Conservation (phyloP, 2,113 vertebrate species). For the Bungarus multicinctus region DNA sequence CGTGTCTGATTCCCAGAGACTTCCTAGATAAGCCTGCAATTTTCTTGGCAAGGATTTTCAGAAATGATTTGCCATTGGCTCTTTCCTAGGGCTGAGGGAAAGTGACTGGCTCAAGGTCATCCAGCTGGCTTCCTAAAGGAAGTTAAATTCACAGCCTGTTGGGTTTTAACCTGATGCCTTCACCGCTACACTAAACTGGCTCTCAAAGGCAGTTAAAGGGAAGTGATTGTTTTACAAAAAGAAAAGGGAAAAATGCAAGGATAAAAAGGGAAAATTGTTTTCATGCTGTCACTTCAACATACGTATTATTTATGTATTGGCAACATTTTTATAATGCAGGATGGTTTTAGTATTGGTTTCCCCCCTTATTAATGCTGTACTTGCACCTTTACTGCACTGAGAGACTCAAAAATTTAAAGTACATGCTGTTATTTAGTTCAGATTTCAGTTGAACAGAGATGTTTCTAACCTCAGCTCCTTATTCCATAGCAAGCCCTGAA, state of each 20-base stretch:
- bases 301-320: background rate
- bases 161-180: background rate
- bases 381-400: no score
- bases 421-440: background rate
- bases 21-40: background rate
- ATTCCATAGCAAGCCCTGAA: slow-evolving; percentile 1
- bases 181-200: background rate
- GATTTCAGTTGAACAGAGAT: slow-evolving; percentile 21
- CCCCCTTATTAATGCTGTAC: background rate
- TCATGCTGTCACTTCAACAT: background rate
- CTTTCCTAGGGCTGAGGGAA: background rate
- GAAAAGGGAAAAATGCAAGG: background rate
- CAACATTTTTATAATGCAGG: background rate
- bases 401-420: background rate
- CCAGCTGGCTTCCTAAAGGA: background rate
- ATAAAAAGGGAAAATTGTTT: background rate
- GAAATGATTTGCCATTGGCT: background rate
- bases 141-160: background rate
- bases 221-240: background rate
- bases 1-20: background rate
- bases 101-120: background rate
- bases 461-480: background rate
- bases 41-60: background rate
- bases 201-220: background rate
- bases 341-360: background rate